Percentiles rank a stretch among this genome's conserved stretches.
phyloP scores from a whole-genome alignment of 2,113 vertebrate species.

The Apus apus region DNA sequence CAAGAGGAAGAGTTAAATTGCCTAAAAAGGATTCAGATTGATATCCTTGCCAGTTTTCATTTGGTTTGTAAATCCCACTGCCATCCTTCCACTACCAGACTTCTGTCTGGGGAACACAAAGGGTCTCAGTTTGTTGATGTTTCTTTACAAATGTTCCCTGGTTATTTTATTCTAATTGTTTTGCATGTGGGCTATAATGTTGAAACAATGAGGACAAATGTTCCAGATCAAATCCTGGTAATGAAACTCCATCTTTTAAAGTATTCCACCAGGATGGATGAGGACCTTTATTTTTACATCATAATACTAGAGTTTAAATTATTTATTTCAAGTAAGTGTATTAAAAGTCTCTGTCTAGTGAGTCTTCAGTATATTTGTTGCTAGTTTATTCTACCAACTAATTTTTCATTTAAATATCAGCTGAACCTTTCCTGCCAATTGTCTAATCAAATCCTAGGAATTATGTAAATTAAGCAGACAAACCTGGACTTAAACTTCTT shows the following conservation, averaged over 20 bases:
- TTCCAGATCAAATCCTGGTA: not conserved
- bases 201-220: not conserved
- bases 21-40: not conserved
- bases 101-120: not conserved
- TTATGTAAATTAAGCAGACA: not conserved
- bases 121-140: not conserved
- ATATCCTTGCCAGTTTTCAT: not conserved
- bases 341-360: not conserved
- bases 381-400: not conserved
- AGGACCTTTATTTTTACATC: not conserved
- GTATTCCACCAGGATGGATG: not conserved
- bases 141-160: slow-evolving; percentile 26
- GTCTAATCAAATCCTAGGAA: not conserved
- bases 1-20: not conserved
- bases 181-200: not conserved
- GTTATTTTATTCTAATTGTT: not conserved
- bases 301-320: not conserved
- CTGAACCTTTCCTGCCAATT: not conserved
- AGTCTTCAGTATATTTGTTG: not conserved
- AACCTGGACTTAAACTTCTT: not conserved
- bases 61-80: not conserved
- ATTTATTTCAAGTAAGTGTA: not conserved
- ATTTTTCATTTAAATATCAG: not conserved
- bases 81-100: not conserved
- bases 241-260: not conserved